Conservation (phyloP, 1,140 invertebrate species). For the Cylas formicarius region DNA sequence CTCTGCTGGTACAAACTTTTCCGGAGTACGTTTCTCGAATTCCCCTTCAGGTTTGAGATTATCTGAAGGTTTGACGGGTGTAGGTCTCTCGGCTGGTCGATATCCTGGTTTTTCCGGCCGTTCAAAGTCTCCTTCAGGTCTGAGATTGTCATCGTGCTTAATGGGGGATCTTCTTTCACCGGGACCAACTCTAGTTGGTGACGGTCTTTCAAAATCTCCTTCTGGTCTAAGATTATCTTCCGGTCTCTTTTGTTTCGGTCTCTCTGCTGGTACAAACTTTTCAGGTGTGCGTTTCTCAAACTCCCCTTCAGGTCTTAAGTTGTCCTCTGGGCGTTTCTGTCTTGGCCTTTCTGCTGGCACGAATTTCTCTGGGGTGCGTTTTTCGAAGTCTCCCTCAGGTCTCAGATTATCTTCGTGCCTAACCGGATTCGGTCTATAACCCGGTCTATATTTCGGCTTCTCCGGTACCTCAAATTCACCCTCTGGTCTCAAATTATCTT, state of each 20-base stretch:
- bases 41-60: conserved; percentile 57
- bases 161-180: conserved; percentile 26
- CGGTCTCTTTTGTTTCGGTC: conserved; percentile 39
- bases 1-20: conserved; percentile 36
- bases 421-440: conserved; percentile 39
- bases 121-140: conserved; percentile 54
- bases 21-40: conserved; percentile 44
- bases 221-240: conserved; percentile 51
- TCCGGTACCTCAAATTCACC: conserved; percentile 56
- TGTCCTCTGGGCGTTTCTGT: conserved; percentile 49
- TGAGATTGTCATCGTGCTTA: conserved; percentile 55
- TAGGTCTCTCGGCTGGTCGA: conserved; percentile 42
- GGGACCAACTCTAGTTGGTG: conserved; percentile 35
- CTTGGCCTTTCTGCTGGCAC: conserved; percentile 45
- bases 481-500: conserved; percentile 54
- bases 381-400: conserved; percentile 53
- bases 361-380: conserved; percentile 41
- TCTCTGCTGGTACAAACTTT: conserved; percentile 44
- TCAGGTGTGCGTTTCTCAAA: conserved; percentile 45
- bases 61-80: conserved; percentile 41
- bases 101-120: conserved; percentile 41
- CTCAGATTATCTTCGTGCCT: conserved; percentile 49
- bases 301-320: conserved; percentile 52
- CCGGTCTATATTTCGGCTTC: conserved; percentile 47
- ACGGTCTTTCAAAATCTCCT: conserved; percentile 46